Conservation (phyloP, 2,888 invertebrate genomes). For the Germaria angustata region DNA sequence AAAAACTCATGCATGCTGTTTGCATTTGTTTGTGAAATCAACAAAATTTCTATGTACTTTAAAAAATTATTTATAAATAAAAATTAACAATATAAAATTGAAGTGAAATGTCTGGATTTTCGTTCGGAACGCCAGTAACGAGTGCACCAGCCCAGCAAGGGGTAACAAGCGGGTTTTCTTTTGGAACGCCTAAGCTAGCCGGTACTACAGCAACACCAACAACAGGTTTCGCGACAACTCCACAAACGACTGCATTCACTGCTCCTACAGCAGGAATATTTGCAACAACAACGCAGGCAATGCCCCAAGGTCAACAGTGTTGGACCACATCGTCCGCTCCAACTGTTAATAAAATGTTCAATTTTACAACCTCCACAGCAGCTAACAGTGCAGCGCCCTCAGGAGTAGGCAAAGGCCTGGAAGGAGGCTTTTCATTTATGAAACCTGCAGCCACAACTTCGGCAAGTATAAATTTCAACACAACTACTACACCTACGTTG, state of each 20-base stretch:
- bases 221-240: not conserved
- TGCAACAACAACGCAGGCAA: not conserved
- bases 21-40: constrained; percentile 44
- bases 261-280: constrained; percentile 18
- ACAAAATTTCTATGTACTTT: not conserved
- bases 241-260: constrained; percentile 68
- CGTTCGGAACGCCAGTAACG: constrained; percentile 69
- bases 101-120: constrained; percentile 67
- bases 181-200: constrained; percentile 68
- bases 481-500: constrained; percentile 75
- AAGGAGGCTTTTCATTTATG: constrained; percentile 71
- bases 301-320: too few relatives aligned
- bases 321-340: constrained; percentile 65
- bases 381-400: constrained; percentile 67
- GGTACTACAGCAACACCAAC: constrained; percentile 34
- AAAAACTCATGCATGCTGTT: constrained; percentile 21
- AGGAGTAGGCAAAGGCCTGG: constrained; percentile 65
- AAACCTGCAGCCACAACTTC: constrained; percentile 73
- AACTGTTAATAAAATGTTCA: too few relatives aligned
- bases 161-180: constrained; percentile 65
- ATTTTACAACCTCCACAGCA: constrained; percentile 66
- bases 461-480: constrained; percentile 76
- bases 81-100: not conserved
- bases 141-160: constrained; percentile 46
- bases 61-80: not conserved